A percentile compares a stretch with the other conserved stretches of the same genome.
These are phyloP conservation scores for Cataglyphis albicans DNA, from an alignment of 2,888 invertebrate genomes.

Conservation along the genomic window DNA sequence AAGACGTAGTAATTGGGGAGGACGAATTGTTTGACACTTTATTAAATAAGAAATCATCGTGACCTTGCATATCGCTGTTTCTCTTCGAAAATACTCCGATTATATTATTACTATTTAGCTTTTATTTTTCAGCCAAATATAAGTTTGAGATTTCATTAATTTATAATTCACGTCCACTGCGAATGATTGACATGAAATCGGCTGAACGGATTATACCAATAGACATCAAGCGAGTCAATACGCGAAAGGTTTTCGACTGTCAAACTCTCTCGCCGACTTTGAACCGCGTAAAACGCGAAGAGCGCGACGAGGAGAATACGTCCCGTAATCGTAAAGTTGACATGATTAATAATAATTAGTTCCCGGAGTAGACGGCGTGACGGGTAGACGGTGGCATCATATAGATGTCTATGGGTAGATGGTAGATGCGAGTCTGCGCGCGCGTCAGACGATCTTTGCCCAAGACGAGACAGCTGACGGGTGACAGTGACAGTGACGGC, in stretches of 20 bases:
- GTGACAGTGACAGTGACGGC: conserved; percentile 52
- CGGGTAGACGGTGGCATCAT: conserved; percentile 37
- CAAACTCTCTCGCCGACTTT: conserved; percentile 46
- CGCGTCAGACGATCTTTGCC: conserved; percentile 50
- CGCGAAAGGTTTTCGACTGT: conserved; percentile 32
- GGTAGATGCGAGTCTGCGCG: conserved; percentile 35
- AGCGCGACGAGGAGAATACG: conserved; percentile 12
- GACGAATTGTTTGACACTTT: conserved; percentile 1
- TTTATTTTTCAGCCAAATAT: background rate
- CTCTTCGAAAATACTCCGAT: background rate
- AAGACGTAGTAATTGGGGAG: background rate
- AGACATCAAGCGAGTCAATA: background rate
- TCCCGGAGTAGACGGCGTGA: conserved; percentile 39
- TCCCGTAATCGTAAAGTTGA: conserved; percentile 45
- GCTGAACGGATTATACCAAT: background rate
- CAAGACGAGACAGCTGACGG: conserved; percentile 44
- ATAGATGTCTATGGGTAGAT: conserved; percentile 24
- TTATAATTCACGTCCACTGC: background rate
- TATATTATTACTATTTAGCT: background rate
- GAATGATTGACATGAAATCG: background rate
- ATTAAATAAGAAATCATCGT: background rate
- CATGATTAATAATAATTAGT: conserved; percentile 52
- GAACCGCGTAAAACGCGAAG: conserved; percentile 23
- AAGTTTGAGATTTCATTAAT: conserved; percentile 14
- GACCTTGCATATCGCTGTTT: background rate